Base-by-base conservation (phyloP, 2,888 invertebrate genomes). In the Timema podura region DNA sequence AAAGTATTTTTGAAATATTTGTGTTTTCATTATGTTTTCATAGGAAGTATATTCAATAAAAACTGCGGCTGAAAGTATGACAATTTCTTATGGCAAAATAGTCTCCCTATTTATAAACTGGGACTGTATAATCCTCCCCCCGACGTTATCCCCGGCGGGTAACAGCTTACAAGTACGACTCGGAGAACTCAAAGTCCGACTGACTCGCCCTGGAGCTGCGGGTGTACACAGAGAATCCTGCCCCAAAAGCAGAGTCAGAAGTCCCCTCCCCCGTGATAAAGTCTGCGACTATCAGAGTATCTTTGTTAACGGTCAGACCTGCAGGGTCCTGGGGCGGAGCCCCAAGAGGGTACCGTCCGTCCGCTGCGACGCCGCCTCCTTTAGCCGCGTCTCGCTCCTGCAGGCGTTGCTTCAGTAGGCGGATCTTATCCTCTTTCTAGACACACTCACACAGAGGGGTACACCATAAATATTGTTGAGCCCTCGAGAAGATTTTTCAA, bases 401-500 rank as follows among this genome's bases (percentile, higher is more conserved):
- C 74, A 95, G 83, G 77, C 91, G 89, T 80, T 91, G 90, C 79
- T 93, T 91, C 76, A 94, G 84, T 76, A 89, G 85, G 74, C 91
- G 90, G 75, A 95, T 93, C 79, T 92, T 91, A 79, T 95, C 95
- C 83, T 95, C 95, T 84, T 95, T 95, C 93, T 95, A 84, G 47
- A 80, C 82, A 67, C 54, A 66, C 6, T 48, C 47, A 30, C 5
- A 70, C 30, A 65, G 44, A 69, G 30, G 30, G 30, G 30, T 30
- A 30, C 30, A 30, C 30, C 30, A 2, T 30, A 3, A 30, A 30
- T 30, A 30, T 3, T 30, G 30, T 30, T 30, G 30, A 30, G 30
- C 30, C 30, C 30, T 30, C 30, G 30, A 3, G 30, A 30, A 30
- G 30, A 30, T 30, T 30, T 30, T 30, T 30, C 30, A 30, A 30